Conservation (phyloP, 1,140 invertebrate species). For the Pseudoatta argentina region DNA sequence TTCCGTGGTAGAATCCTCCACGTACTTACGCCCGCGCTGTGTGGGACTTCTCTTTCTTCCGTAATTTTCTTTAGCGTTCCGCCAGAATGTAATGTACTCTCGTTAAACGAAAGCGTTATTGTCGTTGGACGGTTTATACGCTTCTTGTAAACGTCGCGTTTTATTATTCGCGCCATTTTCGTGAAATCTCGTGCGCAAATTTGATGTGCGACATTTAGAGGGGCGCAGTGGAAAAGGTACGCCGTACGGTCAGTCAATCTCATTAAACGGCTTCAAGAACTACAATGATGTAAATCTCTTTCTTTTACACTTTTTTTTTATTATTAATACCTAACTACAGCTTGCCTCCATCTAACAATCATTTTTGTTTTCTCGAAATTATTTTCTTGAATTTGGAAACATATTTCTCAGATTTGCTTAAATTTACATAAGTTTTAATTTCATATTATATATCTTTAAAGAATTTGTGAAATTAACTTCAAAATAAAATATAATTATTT, state of each 20-base stretch:
- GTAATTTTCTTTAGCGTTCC: constrained; percentile 39
- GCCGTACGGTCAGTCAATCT: constrained; percentile 39
- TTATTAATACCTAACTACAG: constrained; percentile 39
- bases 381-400: neutral
- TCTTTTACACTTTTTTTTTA: constrained; percentile 32
- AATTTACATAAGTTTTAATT: neutral
- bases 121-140: constrained; percentile 5
- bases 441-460: neutral
- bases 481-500: constrained; percentile 1
- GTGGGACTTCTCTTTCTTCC: neutral
- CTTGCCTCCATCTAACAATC: neutral
- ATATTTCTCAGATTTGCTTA: neutral
- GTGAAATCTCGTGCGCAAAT: constrained; percentile 34
- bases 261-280: constrained; percentile 5
- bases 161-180: constrained; percentile 9
- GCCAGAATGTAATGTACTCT: constrained; percentile 34
- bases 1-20: neutral
- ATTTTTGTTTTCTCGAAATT: neutral
- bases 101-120: constrained; percentile 52
- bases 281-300: constrained; percentile 14
- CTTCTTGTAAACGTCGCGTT: constrained; percentile 42
- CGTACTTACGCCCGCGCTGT: neutral
- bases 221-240: neutral
- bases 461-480: constrained; percentile 1
- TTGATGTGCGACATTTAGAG: neutral